phyloP scores from a whole-genome alignment of 1,140 invertebrate genomes.

The Coelopa frigida region DNA sequence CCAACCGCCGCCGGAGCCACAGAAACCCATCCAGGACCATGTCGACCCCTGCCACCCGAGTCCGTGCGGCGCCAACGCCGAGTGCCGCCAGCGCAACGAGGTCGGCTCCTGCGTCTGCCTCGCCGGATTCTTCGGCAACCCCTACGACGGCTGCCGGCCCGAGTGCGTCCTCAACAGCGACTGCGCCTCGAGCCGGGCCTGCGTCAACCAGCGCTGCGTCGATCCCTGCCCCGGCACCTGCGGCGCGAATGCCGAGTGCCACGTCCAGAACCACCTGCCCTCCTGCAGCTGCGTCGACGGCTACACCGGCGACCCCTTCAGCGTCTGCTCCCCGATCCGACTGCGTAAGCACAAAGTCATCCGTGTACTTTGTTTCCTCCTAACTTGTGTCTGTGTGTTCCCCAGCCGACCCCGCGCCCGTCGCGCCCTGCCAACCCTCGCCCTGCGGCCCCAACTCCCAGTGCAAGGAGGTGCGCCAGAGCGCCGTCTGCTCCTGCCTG shows the following conservation, averaged over 20 bases:
- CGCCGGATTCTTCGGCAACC: constrained; percentile 58
- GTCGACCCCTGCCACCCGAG: constrained; percentile 58
- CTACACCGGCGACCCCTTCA: constrained; percentile 59
- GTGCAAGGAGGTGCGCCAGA: constrained; percentile 60
- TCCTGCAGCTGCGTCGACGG: constrained; percentile 58
- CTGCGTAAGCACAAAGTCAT: constrained; percentile 12
- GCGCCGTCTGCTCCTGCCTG: constrained; percentile 68
- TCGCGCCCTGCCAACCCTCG: constrained; percentile 62
- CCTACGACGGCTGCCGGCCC: constrained; percentile 61
- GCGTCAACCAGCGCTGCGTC: constrained; percentile 62
- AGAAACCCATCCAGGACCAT: constrained; percentile 41
- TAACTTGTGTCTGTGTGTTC: constrained; percentile 12
- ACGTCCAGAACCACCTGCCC: constrained; percentile 62
- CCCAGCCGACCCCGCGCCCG: constrained; percentile 30
- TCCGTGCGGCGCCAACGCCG: constrained; percentile 64
- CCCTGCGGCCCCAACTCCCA: constrained; percentile 64
- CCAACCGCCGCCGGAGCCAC: constrained; percentile 50
- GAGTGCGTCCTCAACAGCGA: constrained; percentile 64
- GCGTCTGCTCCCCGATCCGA: constrained; percentile 41
- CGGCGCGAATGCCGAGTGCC: constrained; percentile 61
- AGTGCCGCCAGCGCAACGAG: constrained; percentile 54
- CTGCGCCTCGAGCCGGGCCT: constrained; percentile 57
- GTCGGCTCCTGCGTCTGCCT: constrained; percentile 61
- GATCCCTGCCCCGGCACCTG: constrained; percentile 67
- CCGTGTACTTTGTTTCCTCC: constrained; percentile 9